Conservation (phyloP, 2,797 vertebrate genomes). For the Kryptopterus vitreolus region DNA sequence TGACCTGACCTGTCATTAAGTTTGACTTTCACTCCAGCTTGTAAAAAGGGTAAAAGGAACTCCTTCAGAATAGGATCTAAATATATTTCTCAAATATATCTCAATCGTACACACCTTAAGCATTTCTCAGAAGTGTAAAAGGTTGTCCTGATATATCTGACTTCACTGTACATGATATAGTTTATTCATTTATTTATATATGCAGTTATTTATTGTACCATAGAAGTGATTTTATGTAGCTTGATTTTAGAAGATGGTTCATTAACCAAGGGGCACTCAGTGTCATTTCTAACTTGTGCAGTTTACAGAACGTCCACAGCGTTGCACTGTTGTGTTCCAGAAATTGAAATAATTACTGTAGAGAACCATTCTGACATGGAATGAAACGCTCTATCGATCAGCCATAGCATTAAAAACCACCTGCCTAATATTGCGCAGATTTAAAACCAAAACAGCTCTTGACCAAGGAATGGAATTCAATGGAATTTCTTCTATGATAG, state of each 20-base stretch:
- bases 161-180: neutral
- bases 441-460: too few species aligned
- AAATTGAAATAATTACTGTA: neutral
- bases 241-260: neutral
- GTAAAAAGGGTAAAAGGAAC: neutral
- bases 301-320: constrained; percentile 7
- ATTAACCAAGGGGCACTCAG: neutral
- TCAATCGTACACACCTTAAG: neutral
- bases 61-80: neutral
- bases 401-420: too few species aligned
- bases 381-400: neutral
- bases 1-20: neutral
- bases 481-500: too few species aligned
- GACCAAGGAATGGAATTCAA: too few species aligned
- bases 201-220: too few species aligned
- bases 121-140: neutral
- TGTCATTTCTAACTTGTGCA: neutral
- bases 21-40: neutral
- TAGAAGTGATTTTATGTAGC: too few species aligned
- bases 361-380: neutral
- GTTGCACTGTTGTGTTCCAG: constrained; percentile 28
- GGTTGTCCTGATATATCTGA: neutral
- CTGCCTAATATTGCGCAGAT: too few species aligned
- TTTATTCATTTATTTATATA: too few species aligned
- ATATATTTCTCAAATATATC: neutral